Base-by-base conservation (phyloP, 2,113 vertebrate genomes). In the Nettapus auritus region DNA sequence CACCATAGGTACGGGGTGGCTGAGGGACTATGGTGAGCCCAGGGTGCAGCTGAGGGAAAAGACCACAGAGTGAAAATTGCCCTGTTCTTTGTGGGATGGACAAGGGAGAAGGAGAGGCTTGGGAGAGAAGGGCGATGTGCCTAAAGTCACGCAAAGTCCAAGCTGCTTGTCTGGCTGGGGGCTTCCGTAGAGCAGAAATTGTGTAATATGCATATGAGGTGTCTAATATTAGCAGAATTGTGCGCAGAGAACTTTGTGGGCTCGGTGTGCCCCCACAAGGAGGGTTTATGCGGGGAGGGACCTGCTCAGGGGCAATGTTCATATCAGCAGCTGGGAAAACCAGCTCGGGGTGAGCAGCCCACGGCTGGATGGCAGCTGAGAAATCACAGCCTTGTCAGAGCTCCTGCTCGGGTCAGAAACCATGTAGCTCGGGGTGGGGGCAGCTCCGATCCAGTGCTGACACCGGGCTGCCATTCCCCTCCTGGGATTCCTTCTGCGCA, bases 141-240 rank as follows among this genome's bases (percentile, higher is more conserved):
- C n/a, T 55, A 0, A 36, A 38, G 36, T 21, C 2, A 1, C 8
- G 29, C 7, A 5, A 46, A 62, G 56, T 6, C 34, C 55, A 23
- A 5, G 48, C 40, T 48, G 64, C 1, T 3, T 19, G 67, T 15
- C 50, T 31, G 67, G 36, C 6, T 14, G 11, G 23, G 21, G 36
- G 6, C 10, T 22, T 1, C 22, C 6, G 6, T 1, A 10, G 4
- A 53, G 22, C 36, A 40, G 56, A 40, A 71, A 48, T 70, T 12
- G 5, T 6, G 0, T 1, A 8, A 44, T 44, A 44, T 20, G 44
- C 9, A 46, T 4, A 46, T 46, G 9, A 20, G 18, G 44, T 46
- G 44, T 46, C 19, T 46, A 20, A 20, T 46, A 46, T 46, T 20
- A 46, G 44, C 44, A 20, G 42, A 20, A 46, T 20, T 1, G 16